Evolutionary conservation across 2,888 invertebrate genomes (phyloP).

Genomic region (Volucella zonaria): DNA sequence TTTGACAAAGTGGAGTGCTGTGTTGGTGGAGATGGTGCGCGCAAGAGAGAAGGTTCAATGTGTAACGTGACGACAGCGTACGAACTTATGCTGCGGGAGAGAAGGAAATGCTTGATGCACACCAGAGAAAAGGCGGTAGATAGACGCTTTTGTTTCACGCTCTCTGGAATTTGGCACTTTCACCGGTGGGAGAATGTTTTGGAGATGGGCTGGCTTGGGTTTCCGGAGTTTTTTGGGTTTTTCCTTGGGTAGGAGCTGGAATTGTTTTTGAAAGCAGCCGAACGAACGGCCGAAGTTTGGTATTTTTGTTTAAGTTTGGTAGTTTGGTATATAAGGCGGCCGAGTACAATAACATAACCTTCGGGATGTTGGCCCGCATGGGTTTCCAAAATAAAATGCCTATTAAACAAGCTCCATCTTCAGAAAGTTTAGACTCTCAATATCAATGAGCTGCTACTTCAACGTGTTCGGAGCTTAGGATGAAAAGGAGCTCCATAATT

Average conservation of each 20-base stretch:
- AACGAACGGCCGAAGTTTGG: conserved; percentile 54
- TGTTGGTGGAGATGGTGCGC: not conserved
- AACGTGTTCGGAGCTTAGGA: too few relatives aligned
- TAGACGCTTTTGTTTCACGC: not conserved
- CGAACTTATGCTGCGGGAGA: conserved; percentile 9
- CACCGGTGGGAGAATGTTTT: not conserved
- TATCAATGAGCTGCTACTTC: too few relatives aligned
- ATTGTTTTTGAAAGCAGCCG: conserved; percentile 52
- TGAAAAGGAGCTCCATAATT: too few relatives aligned
- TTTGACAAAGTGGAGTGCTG: conserved; percentile 8
- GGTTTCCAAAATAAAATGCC: too few relatives aligned
- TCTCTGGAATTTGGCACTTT: conserved; percentile 49
- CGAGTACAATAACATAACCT: too few relatives aligned
- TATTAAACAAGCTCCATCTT: too few relatives aligned
- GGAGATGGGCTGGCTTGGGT: not conserved
- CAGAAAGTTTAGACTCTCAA: too few relatives aligned
- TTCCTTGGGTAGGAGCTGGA: not conserved
- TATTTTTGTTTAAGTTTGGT: too few relatives aligned
- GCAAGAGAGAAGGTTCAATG: not conserved
- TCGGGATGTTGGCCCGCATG: too few relatives aligned
- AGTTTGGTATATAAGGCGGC: too few relatives aligned
- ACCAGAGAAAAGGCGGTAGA: conserved; percentile 64
- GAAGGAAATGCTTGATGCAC: conserved; percentile 46
- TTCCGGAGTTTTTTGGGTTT: not conserved
- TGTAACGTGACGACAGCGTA: too few relatives aligned